Evolutionary conservation across 2,797 vertebrate species (phyloP).

Genomic region (Rhinogobio ventralis): DNA sequence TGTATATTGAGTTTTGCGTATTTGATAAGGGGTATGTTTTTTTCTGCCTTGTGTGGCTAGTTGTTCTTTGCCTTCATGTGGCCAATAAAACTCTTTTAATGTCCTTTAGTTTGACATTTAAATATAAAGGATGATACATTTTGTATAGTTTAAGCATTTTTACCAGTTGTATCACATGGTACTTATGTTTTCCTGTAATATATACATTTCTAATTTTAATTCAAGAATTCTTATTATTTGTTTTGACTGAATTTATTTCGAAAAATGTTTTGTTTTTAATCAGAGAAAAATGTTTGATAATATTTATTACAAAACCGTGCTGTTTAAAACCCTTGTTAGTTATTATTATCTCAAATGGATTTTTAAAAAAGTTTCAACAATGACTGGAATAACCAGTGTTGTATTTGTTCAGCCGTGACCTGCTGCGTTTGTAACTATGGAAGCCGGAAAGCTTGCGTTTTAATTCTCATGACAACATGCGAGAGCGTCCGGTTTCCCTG

Average conservation of each 20-base stretch:
- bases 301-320: background rate
- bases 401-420: background rate
- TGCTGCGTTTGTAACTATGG: constrained; percentile 64
- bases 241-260: background rate
- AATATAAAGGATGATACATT: background rate
- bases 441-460: constrained; percentile 69
- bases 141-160: background rate
- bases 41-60: background rate
- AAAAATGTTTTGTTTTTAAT: background rate
- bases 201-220: no score
- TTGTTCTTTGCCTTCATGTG: constrained; percentile 32
- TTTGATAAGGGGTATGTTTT: background rate
- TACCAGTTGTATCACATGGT: background rate
- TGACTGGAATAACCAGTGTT: background rate
- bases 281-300: background rate
- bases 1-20: background rate
- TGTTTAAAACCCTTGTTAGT: background rate
- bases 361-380: constrained; percentile 13
- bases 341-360: background rate
- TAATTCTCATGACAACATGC: constrained; percentile 65
- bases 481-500: constrained; percentile 68
- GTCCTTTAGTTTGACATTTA: background rate
- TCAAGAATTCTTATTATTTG: background rate
- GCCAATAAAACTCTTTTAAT: constrained; percentile 53
- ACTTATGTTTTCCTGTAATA: background rate